Percentiles rank a stretch among this genome's conserved stretches.
These are phyloP conservation scores for Patella depressa DNA, from an alignment of 2,888 invertebrate species.

Conservation along the genomic window DNA sequence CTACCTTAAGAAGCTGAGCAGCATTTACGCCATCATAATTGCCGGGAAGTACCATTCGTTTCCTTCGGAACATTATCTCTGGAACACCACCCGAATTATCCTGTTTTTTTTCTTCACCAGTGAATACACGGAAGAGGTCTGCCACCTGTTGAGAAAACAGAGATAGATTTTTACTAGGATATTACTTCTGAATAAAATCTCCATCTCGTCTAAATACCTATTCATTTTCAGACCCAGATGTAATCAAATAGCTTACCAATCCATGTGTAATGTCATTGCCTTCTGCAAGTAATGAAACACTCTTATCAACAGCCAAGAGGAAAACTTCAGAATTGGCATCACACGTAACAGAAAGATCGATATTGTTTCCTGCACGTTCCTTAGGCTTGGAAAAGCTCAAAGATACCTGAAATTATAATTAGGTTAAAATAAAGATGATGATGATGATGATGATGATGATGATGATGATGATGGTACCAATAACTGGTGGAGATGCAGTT, in stretches of 20 bases:
- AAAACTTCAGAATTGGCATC: slow-evolving; percentile 87
- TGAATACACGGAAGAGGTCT: background rate
- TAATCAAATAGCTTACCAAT: slow-evolving; percentile 58
- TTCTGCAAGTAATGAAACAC: slow-evolving; percentile 80
- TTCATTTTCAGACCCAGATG: too few relatives aligned
- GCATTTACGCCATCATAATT: background rate
- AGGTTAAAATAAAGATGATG: background rate
- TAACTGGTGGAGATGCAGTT: too few relatives aligned
- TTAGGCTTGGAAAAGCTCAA: slow-evolving; percentile 75
- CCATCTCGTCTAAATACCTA: too few relatives aligned
- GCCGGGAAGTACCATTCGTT: background rate
- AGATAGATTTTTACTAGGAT: too few relatives aligned
- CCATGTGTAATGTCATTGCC: slow-evolving; percentile 79
- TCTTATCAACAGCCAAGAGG: slow-evolving; percentile 89
- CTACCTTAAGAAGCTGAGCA: background rate
- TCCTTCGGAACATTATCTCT: background rate
- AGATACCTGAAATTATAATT: slow-evolving; percentile 72
- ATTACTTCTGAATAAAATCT: too few relatives aligned
- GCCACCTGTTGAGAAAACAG: too few relatives aligned
- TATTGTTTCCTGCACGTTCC: slow-evolving; percentile 81
- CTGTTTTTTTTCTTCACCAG: background rate
- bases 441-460: too few relatives aligned
- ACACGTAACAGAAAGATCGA: slow-evolving; percentile 81
- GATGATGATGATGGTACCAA: background rate
- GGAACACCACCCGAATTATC: background rate